Conservation (phyloP, 2,888 invertebrate species). For the Caenorhabditis sulstoni region DNA sequence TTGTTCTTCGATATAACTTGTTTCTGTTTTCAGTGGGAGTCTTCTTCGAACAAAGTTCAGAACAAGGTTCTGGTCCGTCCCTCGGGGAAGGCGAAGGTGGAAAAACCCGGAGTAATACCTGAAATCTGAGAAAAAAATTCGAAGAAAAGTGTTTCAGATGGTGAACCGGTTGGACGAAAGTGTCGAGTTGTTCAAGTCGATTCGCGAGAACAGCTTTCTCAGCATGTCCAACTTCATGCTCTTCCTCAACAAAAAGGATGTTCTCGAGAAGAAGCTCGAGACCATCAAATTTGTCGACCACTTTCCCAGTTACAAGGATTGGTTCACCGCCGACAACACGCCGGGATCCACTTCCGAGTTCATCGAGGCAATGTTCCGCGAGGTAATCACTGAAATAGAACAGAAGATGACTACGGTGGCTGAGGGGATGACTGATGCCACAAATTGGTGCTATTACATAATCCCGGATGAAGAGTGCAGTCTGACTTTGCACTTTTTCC, state of each 20-base stretch:
- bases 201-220: conserved; percentile 60
- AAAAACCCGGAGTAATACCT: conserved; percentile 25
- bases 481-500: conserved; percentile 11
- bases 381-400: conserved; percentile 48
- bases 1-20: not conserved
- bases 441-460: not conserved
- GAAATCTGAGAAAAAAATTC: not conserved
- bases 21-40: conserved; percentile 43
- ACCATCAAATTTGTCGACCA: conserved; percentile 38
- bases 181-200: conserved; percentile 60
- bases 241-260: conserved; percentile 64
- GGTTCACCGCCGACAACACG: conserved; percentile 36
- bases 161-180: conserved; percentile 59
- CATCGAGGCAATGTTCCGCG: conserved; percentile 58
- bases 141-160: conserved; percentile 16
- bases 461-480: conserved; percentile 5
- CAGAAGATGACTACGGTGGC: conserved; percentile 1
- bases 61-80: conserved; percentile 42
- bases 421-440: not conserved
- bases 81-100: conserved; percentile 37
- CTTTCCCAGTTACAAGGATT: conserved; percentile 45
- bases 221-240: conserved; percentile 60
- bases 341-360: conserved; percentile 37
- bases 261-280: conserved; percentile 51
- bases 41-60: conserved; percentile 38